These are phyloP conservation scores for Drymodes brunneopygia DNA, from an alignment of 2,113 vertebrate species.

Conservation along the genomic window DNA sequence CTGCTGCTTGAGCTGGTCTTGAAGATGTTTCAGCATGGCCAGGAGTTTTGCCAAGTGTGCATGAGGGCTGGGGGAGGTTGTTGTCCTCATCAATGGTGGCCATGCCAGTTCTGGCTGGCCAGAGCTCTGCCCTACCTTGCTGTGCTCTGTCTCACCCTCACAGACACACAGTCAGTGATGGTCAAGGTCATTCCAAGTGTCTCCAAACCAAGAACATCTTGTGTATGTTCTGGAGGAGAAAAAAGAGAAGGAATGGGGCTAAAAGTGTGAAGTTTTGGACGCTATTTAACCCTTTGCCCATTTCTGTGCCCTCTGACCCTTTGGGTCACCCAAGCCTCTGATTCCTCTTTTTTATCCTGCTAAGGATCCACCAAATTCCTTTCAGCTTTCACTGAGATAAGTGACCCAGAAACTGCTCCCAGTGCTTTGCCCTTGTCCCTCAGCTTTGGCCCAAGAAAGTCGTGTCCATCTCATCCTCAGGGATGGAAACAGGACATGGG, in stretches of 20 bases:
- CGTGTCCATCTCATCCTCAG: neutral
- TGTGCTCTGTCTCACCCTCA: neutral
- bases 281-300: rapidly evolving
- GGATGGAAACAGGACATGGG: neutral
- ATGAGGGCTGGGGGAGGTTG: neutral
- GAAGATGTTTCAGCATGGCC: neutral
- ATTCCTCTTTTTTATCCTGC: neutral
- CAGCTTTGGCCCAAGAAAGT: neutral
- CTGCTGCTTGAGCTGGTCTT: neutral
- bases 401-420: neutral
- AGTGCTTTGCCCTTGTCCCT: neutral
- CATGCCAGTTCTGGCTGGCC: neutral
- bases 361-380: rapidly evolving
- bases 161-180: neutral
- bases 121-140: neutral
- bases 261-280: neutral
- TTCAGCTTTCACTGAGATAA: neutral
- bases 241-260: neutral
- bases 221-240: neutral
- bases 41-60: neutral
- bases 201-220: neutral
- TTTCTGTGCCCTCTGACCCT: neutral
- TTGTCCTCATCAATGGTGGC: too few relatives aligned
- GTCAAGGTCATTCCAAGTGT: neutral
- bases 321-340: neutral